These are phyloP conservation scores for Plutella xylostella DNA, from an alignment of 2,888 invertebrate species.

Conservation along the genomic window DNA sequence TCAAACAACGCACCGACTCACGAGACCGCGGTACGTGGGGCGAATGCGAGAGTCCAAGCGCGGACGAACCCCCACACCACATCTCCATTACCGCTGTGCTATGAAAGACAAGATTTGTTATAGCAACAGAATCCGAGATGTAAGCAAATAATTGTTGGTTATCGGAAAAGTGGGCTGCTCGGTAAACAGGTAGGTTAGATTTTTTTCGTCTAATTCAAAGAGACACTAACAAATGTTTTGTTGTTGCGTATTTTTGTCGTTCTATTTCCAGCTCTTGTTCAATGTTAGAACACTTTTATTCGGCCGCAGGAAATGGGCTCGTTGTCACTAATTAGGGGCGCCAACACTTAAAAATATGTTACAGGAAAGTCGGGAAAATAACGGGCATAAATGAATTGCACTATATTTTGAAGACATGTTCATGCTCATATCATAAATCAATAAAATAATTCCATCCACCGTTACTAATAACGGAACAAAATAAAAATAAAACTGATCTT, in stretches of 20 bases:
- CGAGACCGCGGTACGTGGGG: conserved; percentile 29
- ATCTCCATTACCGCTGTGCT: background rate
- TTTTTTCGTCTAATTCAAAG: background rate
- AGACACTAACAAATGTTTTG: background rate
- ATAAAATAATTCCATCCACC: too few species aligned
- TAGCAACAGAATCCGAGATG: background rate
- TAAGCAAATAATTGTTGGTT: background rate
- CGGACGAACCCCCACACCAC: conserved; percentile 2
- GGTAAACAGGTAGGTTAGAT: background rate
- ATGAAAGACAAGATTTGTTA: background rate
- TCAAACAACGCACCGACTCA: conserved; percentile 42
- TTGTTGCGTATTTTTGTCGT: too few species aligned
- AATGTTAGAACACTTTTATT: too few species aligned
- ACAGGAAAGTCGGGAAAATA: too few species aligned
- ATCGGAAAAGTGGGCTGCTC: background rate
- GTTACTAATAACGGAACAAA: background rate
- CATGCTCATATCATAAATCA: too few species aligned
- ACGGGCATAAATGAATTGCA: too few species aligned
- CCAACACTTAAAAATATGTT: too few species aligned
- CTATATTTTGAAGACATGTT: too few species aligned
- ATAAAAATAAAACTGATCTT: background rate
- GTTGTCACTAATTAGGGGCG: too few species aligned
- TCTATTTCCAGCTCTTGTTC: too few species aligned
- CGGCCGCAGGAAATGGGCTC: too few species aligned
- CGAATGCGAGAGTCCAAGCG: conserved; percentile 24